A percentile compares a stretch with the other conserved stretches of the same genome.
These are phyloP conservation scores for Echeneis naucrates DNA, from an alignment of 2,797 vertebrate genomes.

Conservation along the genomic window DNA sequence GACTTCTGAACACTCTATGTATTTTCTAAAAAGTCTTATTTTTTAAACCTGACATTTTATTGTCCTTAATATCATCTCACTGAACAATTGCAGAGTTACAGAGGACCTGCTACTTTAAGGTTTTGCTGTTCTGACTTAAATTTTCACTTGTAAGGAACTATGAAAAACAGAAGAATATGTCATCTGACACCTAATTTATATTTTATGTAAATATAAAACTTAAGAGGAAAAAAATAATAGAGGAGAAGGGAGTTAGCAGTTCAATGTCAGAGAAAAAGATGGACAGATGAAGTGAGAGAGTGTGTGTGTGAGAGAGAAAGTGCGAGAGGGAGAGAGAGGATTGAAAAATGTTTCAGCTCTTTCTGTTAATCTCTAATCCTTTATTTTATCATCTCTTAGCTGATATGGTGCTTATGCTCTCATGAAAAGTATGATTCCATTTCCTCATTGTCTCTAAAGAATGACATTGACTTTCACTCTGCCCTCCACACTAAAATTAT, in stretches of 20 bases:
- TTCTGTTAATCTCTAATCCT: constrained; percentile 58
- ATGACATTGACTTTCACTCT: constrained; percentile 29
- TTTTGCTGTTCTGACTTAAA: neutral
- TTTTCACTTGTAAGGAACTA: neutral
- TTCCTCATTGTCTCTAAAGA: constrained; percentile 44
- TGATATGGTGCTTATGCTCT: constrained; percentile 49
- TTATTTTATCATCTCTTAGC: constrained; percentile 33
- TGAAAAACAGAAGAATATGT: neutral
- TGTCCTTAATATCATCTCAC: too few relatives aligned
- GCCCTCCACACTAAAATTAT: constrained; percentile 22
- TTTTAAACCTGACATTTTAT: too few relatives aligned
- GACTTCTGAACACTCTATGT: too few relatives aligned
- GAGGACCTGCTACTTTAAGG: neutral
- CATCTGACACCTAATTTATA: neutral
- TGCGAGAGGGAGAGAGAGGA: neutral
- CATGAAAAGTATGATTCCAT: constrained; percentile 61
- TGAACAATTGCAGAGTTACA: neutral
- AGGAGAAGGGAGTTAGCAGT: neutral
- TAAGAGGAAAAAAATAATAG: neutral
- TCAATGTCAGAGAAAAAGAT: constrained; percentile 8
- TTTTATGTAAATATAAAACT: neutral
- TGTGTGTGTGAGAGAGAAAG: neutral
- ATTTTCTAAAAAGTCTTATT: too few relatives aligned
- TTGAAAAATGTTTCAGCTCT: constrained; percentile 41
- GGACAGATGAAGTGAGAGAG: neutral